Percentiles rank a stretch among this genome's conserved stretches.
These are phyloP conservation scores for Brachionus calyciflorus DNA, from an alignment of 1,140 invertebrate genomes.

Conservation along the genomic window DNA sequence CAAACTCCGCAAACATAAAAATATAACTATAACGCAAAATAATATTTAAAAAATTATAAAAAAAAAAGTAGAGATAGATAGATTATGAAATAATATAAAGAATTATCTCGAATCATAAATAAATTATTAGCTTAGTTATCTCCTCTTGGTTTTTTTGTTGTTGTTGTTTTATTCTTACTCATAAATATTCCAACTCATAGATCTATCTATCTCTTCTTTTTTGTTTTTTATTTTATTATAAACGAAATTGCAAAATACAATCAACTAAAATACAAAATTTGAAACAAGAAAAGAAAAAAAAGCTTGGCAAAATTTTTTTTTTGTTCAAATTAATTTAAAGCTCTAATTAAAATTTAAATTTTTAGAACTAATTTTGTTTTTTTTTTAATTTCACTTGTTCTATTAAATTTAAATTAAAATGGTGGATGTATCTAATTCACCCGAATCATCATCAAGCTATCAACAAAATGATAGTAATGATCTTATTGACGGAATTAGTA, in stretches of 20 bases:
- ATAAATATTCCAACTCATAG: slow-evolving; percentile 11
- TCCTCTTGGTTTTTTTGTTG: not conserved
- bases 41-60: too few relatives aligned
- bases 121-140: slow-evolving; percentile 40
- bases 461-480: not conserved
- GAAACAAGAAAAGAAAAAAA: too few relatives aligned
- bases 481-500: slow-evolving; percentile 16
- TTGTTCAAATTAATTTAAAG: too few relatives aligned
- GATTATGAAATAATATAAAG: too few relatives aligned
- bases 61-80: too few relatives aligned
- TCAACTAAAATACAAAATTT: too few relatives aligned
- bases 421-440: slow-evolving; percentile 35
- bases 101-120: slow-evolving; percentile 40
- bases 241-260: too few relatives aligned
- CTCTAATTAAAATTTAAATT: too few relatives aligned
- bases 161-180: slow-evolving; percentile 1
- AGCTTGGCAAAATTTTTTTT: too few relatives aligned
- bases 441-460: slow-evolving; percentile 1
- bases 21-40: not conserved
- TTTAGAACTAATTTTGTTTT: too few relatives aligned
- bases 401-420: not conserved
- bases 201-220: not conserved
- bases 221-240: slow-evolving; percentile 4
- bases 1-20: not conserved
- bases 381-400: not conserved